Evolutionary conservation across 2,888 invertebrate species (phyloP).

Genomic region (Callosobruchus maculatus): DNA sequence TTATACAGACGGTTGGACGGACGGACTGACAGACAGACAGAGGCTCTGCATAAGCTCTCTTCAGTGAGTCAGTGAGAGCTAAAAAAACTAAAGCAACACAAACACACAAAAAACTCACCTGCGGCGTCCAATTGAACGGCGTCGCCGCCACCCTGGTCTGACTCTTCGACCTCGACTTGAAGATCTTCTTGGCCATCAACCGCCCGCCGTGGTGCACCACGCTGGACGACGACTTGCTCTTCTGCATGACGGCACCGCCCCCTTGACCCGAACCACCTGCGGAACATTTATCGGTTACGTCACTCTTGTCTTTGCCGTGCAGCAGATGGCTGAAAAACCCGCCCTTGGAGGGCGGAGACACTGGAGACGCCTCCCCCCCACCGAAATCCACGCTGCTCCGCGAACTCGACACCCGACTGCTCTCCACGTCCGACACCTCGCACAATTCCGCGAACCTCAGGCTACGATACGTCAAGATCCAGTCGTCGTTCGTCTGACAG

Average conservation of each 20-base stretch:
- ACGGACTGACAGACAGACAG: no score
- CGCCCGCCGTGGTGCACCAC: slow-evolving; percentile 70
- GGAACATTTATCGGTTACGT: slow-evolving; percentile 33
- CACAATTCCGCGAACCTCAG: slow-evolving; percentile 48
- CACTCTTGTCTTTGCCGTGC: slow-evolving; percentile 51
- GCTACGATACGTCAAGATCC: slow-evolving; percentile 61
- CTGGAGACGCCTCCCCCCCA: slow-evolving; percentile 45
- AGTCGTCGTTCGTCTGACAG: slow-evolving; percentile 73
- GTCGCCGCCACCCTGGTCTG: slow-evolving; percentile 63
- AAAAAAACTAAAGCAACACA: no score
- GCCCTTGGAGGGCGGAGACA: slow-evolving; percentile 50
- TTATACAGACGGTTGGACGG: no score
- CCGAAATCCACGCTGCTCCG: slow-evolving; percentile 55
- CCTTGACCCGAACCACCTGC: slow-evolving; percentile 38
- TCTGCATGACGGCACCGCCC: slow-evolving; percentile 72
- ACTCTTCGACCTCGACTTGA: slow-evolving; percentile 80
- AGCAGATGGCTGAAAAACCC: slow-evolving; percentile 63
- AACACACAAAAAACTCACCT: no score
- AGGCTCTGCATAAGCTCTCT: no score
- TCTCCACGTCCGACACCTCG: slow-evolving; percentile 41
- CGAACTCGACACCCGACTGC: slow-evolving; percentile 53
- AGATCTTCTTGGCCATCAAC: slow-evolving; percentile 80
- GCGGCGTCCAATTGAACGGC: slow-evolving; percentile 75
- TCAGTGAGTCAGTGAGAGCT: no score
- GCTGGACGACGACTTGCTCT: slow-evolving; percentile 84